Percentiles rank a stretch among this genome's conserved stretches.
Conservation (phyloP, 2,113 vertebrate genomes). For the Campylorhamphus procurvoides region DNA sequence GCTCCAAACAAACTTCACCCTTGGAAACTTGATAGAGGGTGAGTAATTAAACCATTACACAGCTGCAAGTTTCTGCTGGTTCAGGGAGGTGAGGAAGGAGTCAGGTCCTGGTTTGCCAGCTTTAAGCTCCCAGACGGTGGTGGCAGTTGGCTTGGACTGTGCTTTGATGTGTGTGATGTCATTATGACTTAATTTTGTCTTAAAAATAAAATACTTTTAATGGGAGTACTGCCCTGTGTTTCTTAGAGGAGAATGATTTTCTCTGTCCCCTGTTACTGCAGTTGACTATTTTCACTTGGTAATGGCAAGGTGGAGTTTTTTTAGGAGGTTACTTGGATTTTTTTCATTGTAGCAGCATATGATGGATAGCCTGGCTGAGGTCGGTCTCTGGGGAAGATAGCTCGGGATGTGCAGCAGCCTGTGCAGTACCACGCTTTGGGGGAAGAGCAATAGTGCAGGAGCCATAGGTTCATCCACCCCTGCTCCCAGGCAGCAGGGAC, state of each 20-base stretch:
- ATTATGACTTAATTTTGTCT: neutral
- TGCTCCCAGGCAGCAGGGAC: neutral
- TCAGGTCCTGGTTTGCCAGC: neutral
- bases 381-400: neutral
- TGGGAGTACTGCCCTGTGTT: neutral
- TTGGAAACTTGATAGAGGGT: neutral
- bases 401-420: neutral
- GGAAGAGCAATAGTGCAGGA: neutral
- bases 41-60: conserved; percentile 3
- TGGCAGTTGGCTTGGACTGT: neutral
- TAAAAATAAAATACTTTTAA: neutral
- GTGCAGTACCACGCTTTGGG: neutral
- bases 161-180: neutral
- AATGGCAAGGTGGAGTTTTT: neutral
- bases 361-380: neutral
- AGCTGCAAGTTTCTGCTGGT: neutral
- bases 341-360: neutral
- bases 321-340: neutral
- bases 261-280: neutral
- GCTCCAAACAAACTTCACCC: neutral
- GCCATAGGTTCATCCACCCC: neutral
- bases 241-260: neutral
- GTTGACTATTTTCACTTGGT: neutral
- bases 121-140: neutral
- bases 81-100: neutral